phyloP scores from a whole-genome alignment of 2,113 vertebrate species.

The Piaya cayana region DNA sequence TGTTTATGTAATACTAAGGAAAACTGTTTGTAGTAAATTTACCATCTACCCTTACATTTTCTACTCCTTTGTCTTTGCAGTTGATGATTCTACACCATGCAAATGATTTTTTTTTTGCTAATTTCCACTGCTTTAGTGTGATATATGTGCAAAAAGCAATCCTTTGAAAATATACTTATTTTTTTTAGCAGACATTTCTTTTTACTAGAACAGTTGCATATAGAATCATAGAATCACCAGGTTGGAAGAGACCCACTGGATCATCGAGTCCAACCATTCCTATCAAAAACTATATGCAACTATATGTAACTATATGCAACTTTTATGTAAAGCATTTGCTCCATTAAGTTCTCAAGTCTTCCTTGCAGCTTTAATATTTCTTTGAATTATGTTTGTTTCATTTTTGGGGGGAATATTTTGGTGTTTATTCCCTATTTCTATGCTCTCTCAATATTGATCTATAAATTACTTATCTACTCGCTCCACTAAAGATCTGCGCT shows the following conservation, averaged over 20 bases:
- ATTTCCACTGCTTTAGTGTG: background rate
- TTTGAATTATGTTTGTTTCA: background rate
- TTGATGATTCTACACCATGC: background rate
- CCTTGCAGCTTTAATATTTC: background rate
- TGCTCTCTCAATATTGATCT: background rate
- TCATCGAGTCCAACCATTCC: too few relatives aligned
- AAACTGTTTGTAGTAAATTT: background rate
- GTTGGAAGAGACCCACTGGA: too few relatives aligned
- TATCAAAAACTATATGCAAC: too few relatives aligned
- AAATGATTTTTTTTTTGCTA: background rate
- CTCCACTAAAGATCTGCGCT: background rate
- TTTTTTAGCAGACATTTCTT: background rate
- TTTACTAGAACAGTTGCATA: background rate
- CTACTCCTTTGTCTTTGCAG: background rate
- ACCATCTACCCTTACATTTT: background rate
- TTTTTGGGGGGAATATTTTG: background rate
- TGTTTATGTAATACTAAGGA: background rate
- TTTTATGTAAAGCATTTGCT: background rate
- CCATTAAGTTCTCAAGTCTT: background rate
- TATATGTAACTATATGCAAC: too few relatives aligned
- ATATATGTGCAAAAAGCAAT: background rate
- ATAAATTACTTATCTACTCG: background rate
- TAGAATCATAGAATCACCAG: too few relatives aligned
- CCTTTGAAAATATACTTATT: background rate
- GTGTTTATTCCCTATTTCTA: background rate